Evolutionary conservation across 2,888 invertebrate genomes (phyloP).

Genomic region (Diabrotica balteata): DNA sequence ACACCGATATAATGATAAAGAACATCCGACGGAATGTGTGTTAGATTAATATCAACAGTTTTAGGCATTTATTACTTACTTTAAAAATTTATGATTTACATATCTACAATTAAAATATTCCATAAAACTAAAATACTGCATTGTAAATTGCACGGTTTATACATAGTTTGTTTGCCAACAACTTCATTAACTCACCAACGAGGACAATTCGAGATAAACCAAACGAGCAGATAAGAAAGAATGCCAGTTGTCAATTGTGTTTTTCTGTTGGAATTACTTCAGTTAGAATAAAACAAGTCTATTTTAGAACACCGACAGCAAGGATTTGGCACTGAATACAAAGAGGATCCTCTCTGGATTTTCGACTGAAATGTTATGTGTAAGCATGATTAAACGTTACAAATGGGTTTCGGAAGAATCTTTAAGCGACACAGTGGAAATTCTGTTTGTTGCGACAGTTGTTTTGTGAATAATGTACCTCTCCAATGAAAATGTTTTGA

Average conservation of each 20-base stretch:
- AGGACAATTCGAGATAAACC: not conserved
- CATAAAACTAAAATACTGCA: no score
- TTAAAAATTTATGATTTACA: no score
- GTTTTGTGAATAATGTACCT: no score
- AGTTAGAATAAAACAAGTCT: constrained; percentile 32
- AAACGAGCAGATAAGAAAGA: constrained; percentile 7
- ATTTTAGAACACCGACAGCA: constrained; percentile 25
- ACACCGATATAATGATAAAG: no score
- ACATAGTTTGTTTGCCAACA: not conserved
- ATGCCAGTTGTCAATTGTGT: constrained; percentile 21
- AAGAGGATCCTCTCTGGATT: constrained; percentile 12
- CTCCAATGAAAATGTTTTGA: no score
- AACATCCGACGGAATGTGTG: no score
- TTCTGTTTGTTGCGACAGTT: not conserved
- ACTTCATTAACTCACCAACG: not conserved
- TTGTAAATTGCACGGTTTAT: no score
- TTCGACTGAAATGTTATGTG: constrained; percentile 15
- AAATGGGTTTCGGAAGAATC: not conserved
- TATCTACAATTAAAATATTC: no score
- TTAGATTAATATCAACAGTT: no score
- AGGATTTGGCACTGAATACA: constrained; percentile 32
- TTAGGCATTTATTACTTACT: no score
- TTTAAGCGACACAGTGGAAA: not conserved
- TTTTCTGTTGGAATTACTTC: constrained; percentile 27
- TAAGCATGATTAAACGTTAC: not conserved